phyloP scores from a whole-genome alignment of 2,797 vertebrate species.

The Sebastes minor region DNA sequence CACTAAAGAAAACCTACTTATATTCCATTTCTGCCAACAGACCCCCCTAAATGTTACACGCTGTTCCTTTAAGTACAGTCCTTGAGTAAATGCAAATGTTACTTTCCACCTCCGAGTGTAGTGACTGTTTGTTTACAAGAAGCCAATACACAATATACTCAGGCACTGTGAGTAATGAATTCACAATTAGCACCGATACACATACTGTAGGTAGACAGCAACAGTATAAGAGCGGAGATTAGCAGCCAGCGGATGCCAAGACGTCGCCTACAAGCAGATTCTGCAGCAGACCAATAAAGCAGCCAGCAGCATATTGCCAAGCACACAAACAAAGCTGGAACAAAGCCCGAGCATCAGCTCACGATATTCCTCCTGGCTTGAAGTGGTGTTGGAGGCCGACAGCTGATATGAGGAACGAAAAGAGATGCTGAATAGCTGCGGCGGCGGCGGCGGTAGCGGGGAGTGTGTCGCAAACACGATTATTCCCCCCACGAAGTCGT shows the following conservation, averaged over 20 bases:
- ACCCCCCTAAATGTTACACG: no score
- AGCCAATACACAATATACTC: background rate
- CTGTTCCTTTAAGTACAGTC: no score
- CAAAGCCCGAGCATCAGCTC: conserved; percentile 47
- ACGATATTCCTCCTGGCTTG: conserved; percentile 21
- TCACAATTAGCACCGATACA: conserved; percentile 18
- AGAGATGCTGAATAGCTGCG: background rate
- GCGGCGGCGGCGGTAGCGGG: no score
- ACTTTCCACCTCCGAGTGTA: background rate
- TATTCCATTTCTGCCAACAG: no score
- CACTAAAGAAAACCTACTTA: no score
- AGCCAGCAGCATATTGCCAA: conserved; percentile 34
- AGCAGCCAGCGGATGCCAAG: conserved; percentile 30
- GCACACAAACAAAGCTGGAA: conserved; percentile 21
- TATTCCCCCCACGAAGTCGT: conserved; percentile 35
- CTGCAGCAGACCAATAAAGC: conserved; percentile 32
- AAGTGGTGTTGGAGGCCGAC: conserved; percentile 27
- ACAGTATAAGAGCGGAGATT: conserved; percentile 20
- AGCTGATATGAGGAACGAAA: conserved; percentile 40
- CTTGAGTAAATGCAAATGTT: no score
- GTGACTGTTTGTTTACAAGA: background rate
- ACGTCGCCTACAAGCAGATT: conserved; percentile 32
- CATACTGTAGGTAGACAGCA: background rate
- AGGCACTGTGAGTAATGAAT: conserved; percentile 3
- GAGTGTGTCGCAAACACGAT: conserved; percentile 28